These are phyloP conservation scores for Peromyscus maniculatus DNA, from an alignment of 2,113 vertebrate genomes.

Conservation along the genomic window DNA sequence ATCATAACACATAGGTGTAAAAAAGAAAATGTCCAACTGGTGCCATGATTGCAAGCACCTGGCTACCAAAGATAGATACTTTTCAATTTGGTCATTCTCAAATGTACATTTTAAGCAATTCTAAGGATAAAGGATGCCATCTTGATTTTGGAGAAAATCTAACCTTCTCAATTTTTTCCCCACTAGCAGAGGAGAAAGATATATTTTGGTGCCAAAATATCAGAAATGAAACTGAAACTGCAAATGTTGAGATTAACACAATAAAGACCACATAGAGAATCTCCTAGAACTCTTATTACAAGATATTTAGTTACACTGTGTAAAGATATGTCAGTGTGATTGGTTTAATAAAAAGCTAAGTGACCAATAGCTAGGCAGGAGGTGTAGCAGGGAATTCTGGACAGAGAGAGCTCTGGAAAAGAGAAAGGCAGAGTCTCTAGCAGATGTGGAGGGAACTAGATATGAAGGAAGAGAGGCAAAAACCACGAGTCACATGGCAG, in stretches of 20 bases:
- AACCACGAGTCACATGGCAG: neutral
- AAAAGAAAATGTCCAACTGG: constrained; percentile 69
- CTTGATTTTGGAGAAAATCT: constrained; percentile 34
- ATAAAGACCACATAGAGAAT: constrained; percentile 10
- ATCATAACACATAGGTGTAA: constrained; percentile 68
- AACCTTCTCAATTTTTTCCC: neutral
- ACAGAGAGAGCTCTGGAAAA: neutral
- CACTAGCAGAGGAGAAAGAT: neutral
- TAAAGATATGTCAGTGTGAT: neutral
- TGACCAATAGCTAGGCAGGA: neutral
- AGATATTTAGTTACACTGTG: neutral
- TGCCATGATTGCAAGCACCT: neutral
- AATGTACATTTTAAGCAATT: constrained; percentile 28
- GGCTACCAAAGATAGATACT: neutral
- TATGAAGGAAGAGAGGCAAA: neutral
- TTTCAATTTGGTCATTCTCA: constrained; percentile 28
- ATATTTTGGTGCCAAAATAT: neutral
- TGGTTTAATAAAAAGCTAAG: neutral
- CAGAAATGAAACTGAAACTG: neutral
- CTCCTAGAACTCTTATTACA: neutral
- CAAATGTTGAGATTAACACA: constrained; percentile 41
- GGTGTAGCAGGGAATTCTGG: neutral
- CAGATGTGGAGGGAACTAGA: neutral
- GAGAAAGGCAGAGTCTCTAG: neutral
- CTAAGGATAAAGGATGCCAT: constrained; percentile 17